Evolutionary conservation across 2,113 vertebrate species (phyloP), one percentile per base, ranked within the genome.

Genomic region (Nothobranchius furzeri): DNA sequence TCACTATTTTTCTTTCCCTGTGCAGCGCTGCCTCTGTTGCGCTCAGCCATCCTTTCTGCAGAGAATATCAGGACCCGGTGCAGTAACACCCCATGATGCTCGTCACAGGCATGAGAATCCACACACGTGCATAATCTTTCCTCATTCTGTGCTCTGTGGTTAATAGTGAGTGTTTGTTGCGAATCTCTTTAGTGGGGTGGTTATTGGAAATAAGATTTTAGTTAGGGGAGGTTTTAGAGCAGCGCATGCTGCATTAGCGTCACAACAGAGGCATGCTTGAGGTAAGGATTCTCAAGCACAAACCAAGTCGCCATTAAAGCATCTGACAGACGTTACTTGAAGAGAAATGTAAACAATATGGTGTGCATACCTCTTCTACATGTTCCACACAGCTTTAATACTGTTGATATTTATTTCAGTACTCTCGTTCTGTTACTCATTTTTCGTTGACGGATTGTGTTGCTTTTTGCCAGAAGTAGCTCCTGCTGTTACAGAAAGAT

Each of bases 141-240:
- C 58, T 67, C 7, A 58, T 64, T 76, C 65, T 68, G 52, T 37
- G 40, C 73, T 75, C 13, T 3, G 46, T 53, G 74, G 65, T 75
- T 82, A 79, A 79, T 84, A 73, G 46, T 57, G 66, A 83, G 66
- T 51, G 60, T 67, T 79, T 71, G 50, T 46, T 63, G 55, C 57
- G 77, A 83, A 75, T 86, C 77, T 84, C 70, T 79, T 82, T 77
- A 72, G 71, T 60, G 76, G 70, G 67, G 69, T 65, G 67, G 80
- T 86, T 85, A 78, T 78, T 84, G 84, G 57, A 83, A 73, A 69
- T 63, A 83, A 84, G 69, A 82, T 88, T 83, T 88, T 87, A 86
- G 85, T 86, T 83, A 66, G 78, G 45, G 43, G 57, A 84, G 66
- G 73, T 77, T 85, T 83, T 84, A 73, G 56, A 75, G 60, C 13